These are phyloP conservation scores for Augochlorella aurata DNA, from an alignment of 2,888 invertebrate species.

Conservation along the genomic window DNA sequence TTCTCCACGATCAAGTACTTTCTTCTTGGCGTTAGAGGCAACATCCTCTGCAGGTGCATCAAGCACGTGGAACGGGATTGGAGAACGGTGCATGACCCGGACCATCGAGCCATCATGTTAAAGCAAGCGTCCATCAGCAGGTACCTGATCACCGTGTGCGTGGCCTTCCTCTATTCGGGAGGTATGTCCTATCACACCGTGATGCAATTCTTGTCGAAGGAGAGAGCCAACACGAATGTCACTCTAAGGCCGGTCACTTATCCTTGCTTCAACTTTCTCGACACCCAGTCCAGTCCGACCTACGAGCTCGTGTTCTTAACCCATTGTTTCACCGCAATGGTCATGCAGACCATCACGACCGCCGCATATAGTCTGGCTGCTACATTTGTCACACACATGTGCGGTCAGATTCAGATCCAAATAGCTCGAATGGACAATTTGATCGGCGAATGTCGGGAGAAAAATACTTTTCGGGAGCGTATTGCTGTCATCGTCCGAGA, in stretches of 20 bases:
- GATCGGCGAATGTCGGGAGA: neutral
- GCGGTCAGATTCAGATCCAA: slow-evolving; percentile 59
- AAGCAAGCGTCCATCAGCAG: slow-evolving; percentile 11
- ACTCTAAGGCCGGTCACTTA: slow-evolving; percentile 11
- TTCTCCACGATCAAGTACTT: slow-evolving; percentile 67
- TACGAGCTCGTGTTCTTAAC: slow-evolving; percentile 71
- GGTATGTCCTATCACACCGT: slow-evolving; percentile 19
- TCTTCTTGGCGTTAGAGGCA: slow-evolving; percentile 42
- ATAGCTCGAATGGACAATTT: slow-evolving; percentile 20
- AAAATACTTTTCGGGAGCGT: neutral
- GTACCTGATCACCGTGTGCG: neutral
- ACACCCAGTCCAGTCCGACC: slow-evolving; percentile 58
- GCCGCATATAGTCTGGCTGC: slow-evolving; percentile 58
- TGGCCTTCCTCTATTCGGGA: slow-evolving; percentile 46
- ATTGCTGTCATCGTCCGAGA: neutral
- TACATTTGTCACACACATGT: slow-evolving; percentile 57
- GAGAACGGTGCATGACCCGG: slow-evolving; percentile 38
- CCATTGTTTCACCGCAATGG: slow-evolving; percentile 63
- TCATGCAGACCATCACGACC: slow-evolving; percentile 63
- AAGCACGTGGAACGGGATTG: slow-evolving; percentile 66
- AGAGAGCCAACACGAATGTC: slow-evolving; percentile 2
- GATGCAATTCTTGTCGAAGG: slow-evolving; percentile 11
- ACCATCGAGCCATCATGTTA: slow-evolving; percentile 51
- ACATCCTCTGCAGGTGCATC: slow-evolving; percentile 51
- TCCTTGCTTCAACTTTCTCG: slow-evolving; percentile 55